Percentiles rank a stretch among this genome's conserved stretches.
Evolutionary conservation across 2,888 invertebrate species (phyloP).

Genomic region (Odiellus spinosus): DNA sequence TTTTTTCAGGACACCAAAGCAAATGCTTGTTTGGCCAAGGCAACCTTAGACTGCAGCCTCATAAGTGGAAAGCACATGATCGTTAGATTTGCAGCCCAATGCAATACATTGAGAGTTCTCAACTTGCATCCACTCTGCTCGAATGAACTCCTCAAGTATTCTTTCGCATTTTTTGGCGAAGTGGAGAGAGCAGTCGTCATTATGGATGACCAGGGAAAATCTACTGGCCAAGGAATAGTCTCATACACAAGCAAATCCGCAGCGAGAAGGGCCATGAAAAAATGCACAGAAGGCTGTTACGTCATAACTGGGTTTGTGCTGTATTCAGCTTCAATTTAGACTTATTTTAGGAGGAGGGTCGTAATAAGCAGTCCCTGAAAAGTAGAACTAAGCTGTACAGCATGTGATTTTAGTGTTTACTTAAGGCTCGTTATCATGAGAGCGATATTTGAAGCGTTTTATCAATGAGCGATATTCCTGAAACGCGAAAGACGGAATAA

Average conservation of each 20-base stretch:
- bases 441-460: too few relatives aligned
- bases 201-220: slow-evolving; percentile 90
- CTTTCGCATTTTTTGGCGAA: slow-evolving; percentile 77
- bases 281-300: slow-evolving; percentile 83
- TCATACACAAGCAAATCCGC: slow-evolving; percentile 90
- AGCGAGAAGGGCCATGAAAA: slow-evolving; percentile 69
- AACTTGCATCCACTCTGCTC: slow-evolving; percentile 84
- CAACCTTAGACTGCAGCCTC: slow-evolving; percentile 73
- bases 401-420: too few relatives aligned
- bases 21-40: slow-evolving; percentile 86
- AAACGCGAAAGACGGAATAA: too few relatives aligned
- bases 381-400: too few relatives aligned
- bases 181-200: slow-evolving; percentile 82
- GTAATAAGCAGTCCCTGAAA: too few relatives aligned
- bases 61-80: slow-evolving; percentile 70
- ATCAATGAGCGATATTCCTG: too few relatives aligned
- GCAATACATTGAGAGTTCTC: slow-evolving; percentile 76
- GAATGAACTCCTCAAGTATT: slow-evolving; percentile 78
- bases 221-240: slow-evolving; percentile 89
- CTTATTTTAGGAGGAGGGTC: background rate
- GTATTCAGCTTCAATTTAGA: too few relatives aligned
- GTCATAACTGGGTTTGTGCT: slow-evolving; percentile 40
- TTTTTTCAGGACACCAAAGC: slow-evolving; percentile 62
- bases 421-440: too few relatives aligned
- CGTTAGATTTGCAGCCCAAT: slow-evolving; percentile 87